phyloP scores from a whole-genome alignment of 1,140 invertebrate species.

The Cyclargus thomasi region DNA sequence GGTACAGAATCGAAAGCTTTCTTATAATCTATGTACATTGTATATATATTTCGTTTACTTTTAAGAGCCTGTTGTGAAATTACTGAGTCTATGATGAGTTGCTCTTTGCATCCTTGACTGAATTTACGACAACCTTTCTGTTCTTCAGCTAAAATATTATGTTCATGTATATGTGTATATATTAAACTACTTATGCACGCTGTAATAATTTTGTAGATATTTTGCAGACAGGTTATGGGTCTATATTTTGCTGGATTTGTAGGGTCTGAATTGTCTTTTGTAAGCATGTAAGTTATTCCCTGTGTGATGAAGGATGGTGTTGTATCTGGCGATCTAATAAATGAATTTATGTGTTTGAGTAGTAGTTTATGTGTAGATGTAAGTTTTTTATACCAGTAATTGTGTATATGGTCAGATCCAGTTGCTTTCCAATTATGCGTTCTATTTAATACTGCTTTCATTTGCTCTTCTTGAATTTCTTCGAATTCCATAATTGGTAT shows the following conservation, averaged over 20 bases:
- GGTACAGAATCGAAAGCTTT: conserved; percentile 23
- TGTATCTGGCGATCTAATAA: conserved; percentile 13
- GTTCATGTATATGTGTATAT: conserved; percentile 22
- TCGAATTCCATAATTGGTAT: background rate
- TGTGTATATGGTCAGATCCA: conserved; percentile 27
- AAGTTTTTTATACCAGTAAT: conserved; percentile 29
- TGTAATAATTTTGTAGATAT: conserved; percentile 24
- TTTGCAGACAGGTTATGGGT: conserved; percentile 25
- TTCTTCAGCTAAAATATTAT: conserved; percentile 31
- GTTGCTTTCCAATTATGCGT: conserved; percentile 26
- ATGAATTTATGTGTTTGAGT: conserved; percentile 23
- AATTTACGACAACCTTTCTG: conserved; percentile 31
- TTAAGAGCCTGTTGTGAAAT: conserved; percentile 11
- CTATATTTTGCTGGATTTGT: conserved; percentile 25
- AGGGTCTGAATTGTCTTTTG: conserved; percentile 18
- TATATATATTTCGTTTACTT: conserved; percentile 21
- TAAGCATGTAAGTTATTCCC: conserved; percentile 26
- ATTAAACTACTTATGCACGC: conserved; percentile 22
- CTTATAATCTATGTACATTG: conserved; percentile 24
- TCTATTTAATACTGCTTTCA: background rate
- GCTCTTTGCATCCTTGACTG: conserved; percentile 30
- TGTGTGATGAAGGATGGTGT: conserved; percentile 19
- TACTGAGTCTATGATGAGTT: conserved; percentile 26
- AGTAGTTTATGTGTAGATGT: conserved; percentile 17
- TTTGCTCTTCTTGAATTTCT: background rate